A percentile compares a stretch with the other conserved stretches of the same genome.
Conservation (phyloP, 2,797 vertebrate species). For the Amazonetta brasiliensis region DNA sequence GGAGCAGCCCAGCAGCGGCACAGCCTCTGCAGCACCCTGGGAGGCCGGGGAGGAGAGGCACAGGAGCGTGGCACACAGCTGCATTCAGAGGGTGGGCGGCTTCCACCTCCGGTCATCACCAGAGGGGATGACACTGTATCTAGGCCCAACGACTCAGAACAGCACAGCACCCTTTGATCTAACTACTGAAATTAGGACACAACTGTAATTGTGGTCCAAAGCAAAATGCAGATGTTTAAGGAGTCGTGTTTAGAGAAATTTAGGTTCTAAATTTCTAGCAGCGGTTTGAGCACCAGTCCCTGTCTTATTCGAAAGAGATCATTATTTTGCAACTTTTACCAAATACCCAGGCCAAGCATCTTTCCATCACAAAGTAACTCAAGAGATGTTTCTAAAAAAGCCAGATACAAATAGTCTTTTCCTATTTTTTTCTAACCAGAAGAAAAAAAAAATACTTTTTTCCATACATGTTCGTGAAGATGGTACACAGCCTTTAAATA, state of each 20-base stretch:
- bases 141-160: background rate
- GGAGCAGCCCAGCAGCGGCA: background rate
- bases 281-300: background rate
- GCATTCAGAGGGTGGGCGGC: background rate
- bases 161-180: background rate
- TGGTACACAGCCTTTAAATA: background rate
- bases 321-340: background rate
- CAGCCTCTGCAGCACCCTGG: background rate
- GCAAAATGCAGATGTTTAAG: background rate
- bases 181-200: background rate
- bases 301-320: background rate
- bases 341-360: background rate
- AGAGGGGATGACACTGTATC: accelerated
- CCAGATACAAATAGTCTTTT: accelerated
- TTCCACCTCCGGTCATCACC: background rate
- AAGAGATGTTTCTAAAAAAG: background rate
- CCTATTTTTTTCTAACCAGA: background rate
- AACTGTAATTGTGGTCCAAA: background rate
- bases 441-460: background rate
- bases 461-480: background rate
- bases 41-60: background rate
- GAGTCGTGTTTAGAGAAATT: background rate
- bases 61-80: accelerated
- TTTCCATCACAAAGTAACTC: background rate
- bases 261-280: background rate